Conservation (phyloP, 1,140 invertebrate species). For the Dendroctonus ponderosae region DNA sequence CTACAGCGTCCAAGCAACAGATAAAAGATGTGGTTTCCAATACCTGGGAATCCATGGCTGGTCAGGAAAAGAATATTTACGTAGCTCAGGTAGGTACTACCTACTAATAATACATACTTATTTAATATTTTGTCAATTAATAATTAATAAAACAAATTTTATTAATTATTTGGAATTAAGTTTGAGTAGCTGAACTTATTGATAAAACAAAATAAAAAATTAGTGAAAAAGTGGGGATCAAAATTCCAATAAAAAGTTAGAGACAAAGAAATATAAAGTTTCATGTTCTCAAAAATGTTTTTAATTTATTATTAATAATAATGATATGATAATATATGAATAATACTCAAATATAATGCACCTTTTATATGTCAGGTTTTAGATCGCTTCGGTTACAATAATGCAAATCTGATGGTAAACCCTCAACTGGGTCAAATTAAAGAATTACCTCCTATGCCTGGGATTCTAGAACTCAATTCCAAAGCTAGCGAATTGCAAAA, state of each 20-base stretch:
- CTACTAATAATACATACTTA: no score
- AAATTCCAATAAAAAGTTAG: no score
- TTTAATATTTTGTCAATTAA: no score
- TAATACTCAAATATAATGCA: not conserved
- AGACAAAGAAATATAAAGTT: no score
- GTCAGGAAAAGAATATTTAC: constrained; percentile 49
- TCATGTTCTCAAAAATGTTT: no score
- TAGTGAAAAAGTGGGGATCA: no score
- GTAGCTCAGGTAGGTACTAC: constrained; percentile 50
- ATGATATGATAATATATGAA: not conserved
- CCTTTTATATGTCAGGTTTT: constrained; percentile 39
- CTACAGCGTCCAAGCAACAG: constrained; percentile 46
- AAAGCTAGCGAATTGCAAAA: constrained; percentile 33
- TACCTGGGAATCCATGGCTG: constrained; percentile 47
- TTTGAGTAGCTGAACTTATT: no score
- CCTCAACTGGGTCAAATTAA: constrained; percentile 45
- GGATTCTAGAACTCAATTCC: constrained; percentile 21
- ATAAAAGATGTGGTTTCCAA: constrained; percentile 45
- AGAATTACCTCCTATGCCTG: constrained; percentile 28
- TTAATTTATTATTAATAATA: no score
- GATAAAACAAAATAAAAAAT: no score
- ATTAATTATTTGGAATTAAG: no score
- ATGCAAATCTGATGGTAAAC: constrained; percentile 47
- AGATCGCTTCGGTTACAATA: constrained; percentile 44
- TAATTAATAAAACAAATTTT: no score